A percentile compares a stretch with the other conserved stretches of the same genome.
Conservation (phyloP, 2,797 vertebrate genomes). For the Okamejei kenojei region DNA sequence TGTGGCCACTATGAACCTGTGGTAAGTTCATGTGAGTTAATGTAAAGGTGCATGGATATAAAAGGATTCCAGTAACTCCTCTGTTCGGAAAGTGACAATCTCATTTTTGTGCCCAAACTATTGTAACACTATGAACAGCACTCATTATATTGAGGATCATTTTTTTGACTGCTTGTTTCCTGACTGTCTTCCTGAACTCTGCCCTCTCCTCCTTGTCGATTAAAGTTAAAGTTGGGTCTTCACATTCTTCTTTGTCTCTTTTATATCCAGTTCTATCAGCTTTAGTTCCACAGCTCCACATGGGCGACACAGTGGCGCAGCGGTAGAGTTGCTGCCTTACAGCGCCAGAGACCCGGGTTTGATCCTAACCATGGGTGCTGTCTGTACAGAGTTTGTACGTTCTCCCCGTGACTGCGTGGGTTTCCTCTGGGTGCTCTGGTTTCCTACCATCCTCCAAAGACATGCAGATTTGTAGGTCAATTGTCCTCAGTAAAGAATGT, state of each 20-base stretch:
- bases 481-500: too few species aligned
- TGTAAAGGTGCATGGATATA: conserved; percentile 61
- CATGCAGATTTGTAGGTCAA: too few species aligned
- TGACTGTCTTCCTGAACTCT: conserved; percentile 55
- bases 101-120: conserved; percentile 66
- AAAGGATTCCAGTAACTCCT: conserved; percentile 58
- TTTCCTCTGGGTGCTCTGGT: too few species aligned
- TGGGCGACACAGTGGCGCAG: too few species aligned
- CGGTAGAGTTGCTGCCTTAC: too few species aligned
- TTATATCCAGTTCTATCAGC: conserved; percentile 58
- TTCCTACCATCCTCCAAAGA: too few species aligned
- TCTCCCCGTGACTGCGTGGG: too few species aligned
- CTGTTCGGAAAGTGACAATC: conserved; percentile 66
- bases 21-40: conserved; percentile 68
- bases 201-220: conserved; percentile 54
- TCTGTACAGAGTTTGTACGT: too few species aligned
- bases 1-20: conserved; percentile 66
- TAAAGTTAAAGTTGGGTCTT: conserved; percentile 68
- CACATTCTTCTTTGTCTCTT: conserved; percentile 63
- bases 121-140: conserved; percentile 65
- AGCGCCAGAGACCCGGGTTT: too few species aligned
- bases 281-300: conserved; percentile 26
- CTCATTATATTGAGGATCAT: conserved; percentile 61
- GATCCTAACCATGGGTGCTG: too few species aligned
- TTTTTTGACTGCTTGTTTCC: conserved; percentile 67